Percentiles rank a stretch among this genome's conserved stretches.
These are phyloP conservation scores for Theonella swinhoei DNA, from an alignment of 37 sponge, comb jelly and placozoan species.

Conservation along the genomic window DNA sequence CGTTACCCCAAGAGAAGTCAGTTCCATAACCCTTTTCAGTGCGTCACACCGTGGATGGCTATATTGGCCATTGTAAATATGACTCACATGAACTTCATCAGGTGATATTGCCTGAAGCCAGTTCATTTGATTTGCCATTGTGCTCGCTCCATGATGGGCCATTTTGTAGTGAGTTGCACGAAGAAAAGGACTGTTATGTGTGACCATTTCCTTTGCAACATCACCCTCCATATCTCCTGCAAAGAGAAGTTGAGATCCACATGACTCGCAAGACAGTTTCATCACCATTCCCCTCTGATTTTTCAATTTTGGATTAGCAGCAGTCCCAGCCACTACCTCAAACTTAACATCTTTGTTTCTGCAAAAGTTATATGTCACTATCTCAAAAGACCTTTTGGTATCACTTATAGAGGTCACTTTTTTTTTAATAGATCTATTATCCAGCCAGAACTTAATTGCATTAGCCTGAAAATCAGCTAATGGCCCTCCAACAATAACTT, in stretches of 20 bases:
- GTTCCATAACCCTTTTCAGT: neutral
- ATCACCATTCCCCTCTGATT: neutral
- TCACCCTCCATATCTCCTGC: slow-evolving; percentile 29
- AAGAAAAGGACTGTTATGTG: neutral
- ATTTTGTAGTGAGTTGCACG: slow-evolving; percentile 18
- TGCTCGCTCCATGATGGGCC: slow-evolving; percentile 36
- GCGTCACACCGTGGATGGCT: slow-evolving; percentile 20
- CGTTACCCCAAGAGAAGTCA: neutral
- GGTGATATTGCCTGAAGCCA: slow-evolving; percentile 13
- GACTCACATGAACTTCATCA: slow-evolving; percentile 1
- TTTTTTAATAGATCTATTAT: no score
- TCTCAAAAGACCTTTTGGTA: no score
- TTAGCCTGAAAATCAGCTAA: no score
- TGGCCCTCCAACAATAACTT: slow-evolving; percentile 15
- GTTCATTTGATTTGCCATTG: neutral
- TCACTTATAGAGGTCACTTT: no score
- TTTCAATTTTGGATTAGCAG: neutral
- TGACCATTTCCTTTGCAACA: neutral
- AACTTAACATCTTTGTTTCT: slow-evolving; percentile 8
- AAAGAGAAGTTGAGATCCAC: neutral
- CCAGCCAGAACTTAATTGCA: neutral
- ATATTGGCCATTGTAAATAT: neutral
- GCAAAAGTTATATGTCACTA: neutral
- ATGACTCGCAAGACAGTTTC: neutral
- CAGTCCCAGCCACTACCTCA: slow-evolving; percentile 8